phyloP scores from a whole-genome alignment of 2,888 invertebrate species.

The Kuschelorhynchus macadamiae region DNA sequence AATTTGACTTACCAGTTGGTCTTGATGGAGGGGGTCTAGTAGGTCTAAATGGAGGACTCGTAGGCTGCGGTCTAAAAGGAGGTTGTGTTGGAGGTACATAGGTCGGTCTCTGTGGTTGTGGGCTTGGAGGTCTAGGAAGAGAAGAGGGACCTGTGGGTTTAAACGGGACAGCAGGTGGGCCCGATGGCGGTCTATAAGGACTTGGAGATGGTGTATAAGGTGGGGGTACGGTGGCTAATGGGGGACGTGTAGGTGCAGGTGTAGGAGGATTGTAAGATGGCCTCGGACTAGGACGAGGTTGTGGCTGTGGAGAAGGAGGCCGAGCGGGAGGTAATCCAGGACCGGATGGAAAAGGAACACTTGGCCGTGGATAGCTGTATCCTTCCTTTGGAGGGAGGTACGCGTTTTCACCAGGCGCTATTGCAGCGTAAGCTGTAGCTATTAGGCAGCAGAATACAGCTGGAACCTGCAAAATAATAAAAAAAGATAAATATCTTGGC shows the following conservation, averaged over 20 bases:
- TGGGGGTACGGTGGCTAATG: conserved; percentile 40
- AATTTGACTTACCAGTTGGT: conserved; percentile 40
- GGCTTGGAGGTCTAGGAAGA: conserved; percentile 23
- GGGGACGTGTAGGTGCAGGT: conserved; percentile 31
- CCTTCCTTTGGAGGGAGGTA: conserved; percentile 81
- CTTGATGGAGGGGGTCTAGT: conserved; percentile 38
- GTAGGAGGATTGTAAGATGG: conserved; percentile 42
- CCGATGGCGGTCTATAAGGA: conserved; percentile 49
- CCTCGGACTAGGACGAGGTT: conserved; percentile 43
- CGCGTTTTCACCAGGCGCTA: conserved; percentile 78
- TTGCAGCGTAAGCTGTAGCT: conserved; percentile 69
- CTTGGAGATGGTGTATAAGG: conserved; percentile 49
- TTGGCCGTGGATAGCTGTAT: conserved; percentile 81
- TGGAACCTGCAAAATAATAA: conserved; percentile 68
- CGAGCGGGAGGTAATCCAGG: conserved; percentile 44
- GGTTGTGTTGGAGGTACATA: conserved; percentile 44
- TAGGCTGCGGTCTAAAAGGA: conserved; percentile 51
- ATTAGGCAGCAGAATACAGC: conserved; percentile 69
- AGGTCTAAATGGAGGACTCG: conserved; percentile 46
- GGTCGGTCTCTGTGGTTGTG: conserved; percentile 11
- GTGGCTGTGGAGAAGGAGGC: conserved; percentile 47
- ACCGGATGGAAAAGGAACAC: conserved; percentile 70
- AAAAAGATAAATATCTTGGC: neutral
- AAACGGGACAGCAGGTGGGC: conserved; percentile 18
- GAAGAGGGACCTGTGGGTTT: conserved; percentile 26